Percentiles rank a stretch among this genome's conserved stretches.
phyloP scores from a whole-genome alignment of 2,888 invertebrate species.

The Diloba caeruleocephala region DNA sequence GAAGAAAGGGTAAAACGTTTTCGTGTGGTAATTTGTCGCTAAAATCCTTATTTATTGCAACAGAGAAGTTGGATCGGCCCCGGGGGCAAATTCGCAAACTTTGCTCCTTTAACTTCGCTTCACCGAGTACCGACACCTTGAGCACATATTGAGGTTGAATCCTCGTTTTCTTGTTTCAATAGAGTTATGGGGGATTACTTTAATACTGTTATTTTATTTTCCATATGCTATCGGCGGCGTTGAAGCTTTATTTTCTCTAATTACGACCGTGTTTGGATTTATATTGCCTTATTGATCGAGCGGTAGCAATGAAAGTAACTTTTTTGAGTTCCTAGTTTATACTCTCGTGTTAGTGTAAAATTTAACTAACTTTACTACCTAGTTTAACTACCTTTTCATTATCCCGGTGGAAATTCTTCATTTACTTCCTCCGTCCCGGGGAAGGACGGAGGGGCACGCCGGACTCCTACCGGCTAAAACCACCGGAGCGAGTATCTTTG shows the following conservation, averaged over 20 bases:
- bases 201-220: conserved; percentile 71
- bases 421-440: too few species aligned
- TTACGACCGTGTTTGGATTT: background rate
- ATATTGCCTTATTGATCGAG: background rate
- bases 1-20: conserved; percentile 82
- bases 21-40: conserved; percentile 88
- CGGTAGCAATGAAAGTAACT: background rate
- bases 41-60: conserved; percentile 89
- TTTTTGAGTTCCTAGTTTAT: background rate
- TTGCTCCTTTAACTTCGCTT: conserved; percentile 86
- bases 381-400: too few species aligned
- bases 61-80: conserved; percentile 85
- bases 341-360: too few species aligned
- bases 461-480: too few species aligned
- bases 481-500: too few species aligned
- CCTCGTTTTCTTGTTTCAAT: conserved; percentile 82
- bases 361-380: too few species aligned
- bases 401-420: too few species aligned
- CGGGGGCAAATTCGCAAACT: conserved; percentile 84
- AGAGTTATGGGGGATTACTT: conserved; percentile 80
- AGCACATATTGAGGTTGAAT: conserved; percentile 87
- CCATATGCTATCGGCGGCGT: background rate
- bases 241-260: conserved; percentile 10
- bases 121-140: conserved; percentile 85
- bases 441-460: too few species aligned